Evolutionary conservation across 2,797 vertebrate genomes (phyloP).

Genomic region (Pagetopsis macropterus): DNA sequence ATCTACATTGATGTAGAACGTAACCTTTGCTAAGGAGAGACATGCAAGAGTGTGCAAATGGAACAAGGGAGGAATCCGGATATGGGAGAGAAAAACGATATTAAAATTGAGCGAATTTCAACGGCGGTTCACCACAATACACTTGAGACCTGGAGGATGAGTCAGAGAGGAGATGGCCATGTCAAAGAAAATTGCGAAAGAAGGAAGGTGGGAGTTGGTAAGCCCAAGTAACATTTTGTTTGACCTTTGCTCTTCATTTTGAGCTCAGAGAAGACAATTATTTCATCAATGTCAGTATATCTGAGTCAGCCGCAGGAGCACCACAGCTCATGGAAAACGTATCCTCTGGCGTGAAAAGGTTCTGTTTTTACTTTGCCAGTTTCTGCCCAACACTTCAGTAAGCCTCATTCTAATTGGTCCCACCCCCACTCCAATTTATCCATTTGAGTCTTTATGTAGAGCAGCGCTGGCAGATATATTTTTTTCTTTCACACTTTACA

Average conservation of each 20-base stretch:
- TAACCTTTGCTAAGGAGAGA: conserved; percentile 63
- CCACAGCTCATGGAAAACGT: conserved; percentile 25
- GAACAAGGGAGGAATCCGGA: conserved; percentile 47
- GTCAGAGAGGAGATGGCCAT: conserved; percentile 65
- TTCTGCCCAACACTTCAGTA: conserved; percentile 28
- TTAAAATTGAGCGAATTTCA: conserved; percentile 58
- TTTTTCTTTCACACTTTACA: conserved; percentile 54
- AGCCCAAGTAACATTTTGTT: conserved; percentile 49
- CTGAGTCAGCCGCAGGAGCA: conserved; percentile 14
- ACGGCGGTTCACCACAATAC: conserved; percentile 69
- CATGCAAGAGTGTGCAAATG: conserved; percentile 28
- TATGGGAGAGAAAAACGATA: conserved; percentile 45
- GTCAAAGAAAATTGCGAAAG: conserved; percentile 67
- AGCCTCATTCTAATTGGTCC: conserved; percentile 54
- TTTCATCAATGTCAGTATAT: conserved; percentile 31
- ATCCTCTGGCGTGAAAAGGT: conserved; percentile 28
- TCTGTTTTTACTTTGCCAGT: neutral
- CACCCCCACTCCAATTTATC: conserved; percentile 24
- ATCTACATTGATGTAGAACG: conserved; percentile 52
- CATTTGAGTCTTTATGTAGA: conserved; percentile 47
- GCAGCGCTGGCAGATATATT: conserved; percentile 47
- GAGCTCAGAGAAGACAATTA: conserved; percentile 33
- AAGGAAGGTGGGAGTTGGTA: conserved; percentile 31
- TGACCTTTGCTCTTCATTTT: conserved; percentile 52
- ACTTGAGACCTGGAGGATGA: conserved; percentile 71